Evolutionary conservation across 2,113 vertebrate species (phyloP).

Genomic region (Neofelis nebulosa): DNA sequence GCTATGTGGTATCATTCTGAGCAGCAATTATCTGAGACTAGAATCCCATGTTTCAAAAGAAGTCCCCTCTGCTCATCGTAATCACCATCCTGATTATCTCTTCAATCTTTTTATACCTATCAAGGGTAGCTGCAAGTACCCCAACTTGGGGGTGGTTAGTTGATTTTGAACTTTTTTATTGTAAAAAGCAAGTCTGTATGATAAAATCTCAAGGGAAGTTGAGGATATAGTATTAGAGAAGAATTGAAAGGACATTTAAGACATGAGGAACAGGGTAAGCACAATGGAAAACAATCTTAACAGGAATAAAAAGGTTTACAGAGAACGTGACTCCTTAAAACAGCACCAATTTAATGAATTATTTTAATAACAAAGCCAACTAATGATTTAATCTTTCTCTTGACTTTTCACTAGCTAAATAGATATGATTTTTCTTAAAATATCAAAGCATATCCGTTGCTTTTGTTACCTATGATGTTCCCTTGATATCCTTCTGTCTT

Average conservation of each 20-base stretch:
- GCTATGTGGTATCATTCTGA: neutral
- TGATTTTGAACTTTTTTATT: neutral
- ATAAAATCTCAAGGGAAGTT: neutral
- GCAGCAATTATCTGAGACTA: neutral
- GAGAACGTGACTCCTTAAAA: neutral
- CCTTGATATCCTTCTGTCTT: neutral
- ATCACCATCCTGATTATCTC: neutral
- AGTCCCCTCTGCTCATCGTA: neutral
- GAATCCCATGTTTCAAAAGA: neutral
- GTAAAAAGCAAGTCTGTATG: neutral
- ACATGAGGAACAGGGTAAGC: neutral
- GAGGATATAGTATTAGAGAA: neutral
- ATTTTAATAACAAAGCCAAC: neutral
- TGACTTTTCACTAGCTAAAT: neutral
- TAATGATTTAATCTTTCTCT: neutral
- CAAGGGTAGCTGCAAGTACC: neutral
- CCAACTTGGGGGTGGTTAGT: neutral
- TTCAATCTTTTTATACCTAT: neutral
- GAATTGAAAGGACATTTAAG: neutral
- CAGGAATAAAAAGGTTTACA: neutral
- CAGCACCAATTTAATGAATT: neutral
- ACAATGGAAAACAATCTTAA: neutral
- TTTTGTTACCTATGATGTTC: neutral
- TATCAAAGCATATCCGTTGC: neutral
- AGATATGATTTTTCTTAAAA: neutral